Evolutionary conservation across 2,888 invertebrate genomes (phyloP).

Genomic region (Cataglyphis albicans): DNA sequence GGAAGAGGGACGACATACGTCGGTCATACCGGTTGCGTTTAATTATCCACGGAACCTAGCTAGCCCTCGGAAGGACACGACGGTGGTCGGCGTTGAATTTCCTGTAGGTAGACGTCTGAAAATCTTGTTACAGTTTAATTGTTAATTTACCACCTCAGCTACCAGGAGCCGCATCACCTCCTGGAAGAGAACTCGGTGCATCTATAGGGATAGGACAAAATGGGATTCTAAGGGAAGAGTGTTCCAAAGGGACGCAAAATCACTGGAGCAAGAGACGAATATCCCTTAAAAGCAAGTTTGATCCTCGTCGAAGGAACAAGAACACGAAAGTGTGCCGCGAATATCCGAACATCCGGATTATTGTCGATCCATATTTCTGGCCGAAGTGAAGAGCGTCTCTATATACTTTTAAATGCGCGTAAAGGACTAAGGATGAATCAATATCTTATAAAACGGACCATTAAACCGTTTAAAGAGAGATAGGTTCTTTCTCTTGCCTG

Average conservation of each 20-base stretch:
- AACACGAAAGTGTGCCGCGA: slow-evolving; percentile 53
- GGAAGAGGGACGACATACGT: slow-evolving; percentile 61
- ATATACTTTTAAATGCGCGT: not conserved
- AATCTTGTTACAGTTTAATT: slow-evolving; percentile 82
- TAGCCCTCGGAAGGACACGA: slow-evolving; percentile 60
- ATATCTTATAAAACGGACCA: slow-evolving; percentile 76
- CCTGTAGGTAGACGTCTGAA: slow-evolving; percentile 73
- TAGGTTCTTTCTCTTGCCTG: slow-evolving; percentile 48
- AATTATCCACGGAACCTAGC: slow-evolving; percentile 75
- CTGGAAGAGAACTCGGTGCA: slow-evolving; percentile 54
- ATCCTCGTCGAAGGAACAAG: slow-evolving; percentile 53
- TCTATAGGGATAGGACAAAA: slow-evolving; percentile 64
- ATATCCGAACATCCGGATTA: slow-evolving; percentile 29
- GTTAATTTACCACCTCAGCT: slow-evolving; percentile 78
- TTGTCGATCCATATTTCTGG: slow-evolving; percentile 7
- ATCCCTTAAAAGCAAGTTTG: slow-evolving; percentile 54
- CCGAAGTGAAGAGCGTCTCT: not conserved
- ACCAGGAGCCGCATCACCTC: slow-evolving; percentile 51
- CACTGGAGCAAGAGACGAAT: slow-evolving; percentile 26
- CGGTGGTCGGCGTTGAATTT: slow-evolving; percentile 70
- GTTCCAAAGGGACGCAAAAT: slow-evolving; percentile 32
- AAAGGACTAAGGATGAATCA: slow-evolving; percentile 65
- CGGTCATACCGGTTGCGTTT: slow-evolving; percentile 76
- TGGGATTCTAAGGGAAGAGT: slow-evolving; percentile 14
- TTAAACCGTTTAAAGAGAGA: slow-evolving; percentile 77